These are phyloP conservation scores for Apostichopus japonicus DNA, from an alignment of 35 echinoderm and acorn worm species.

Conservation along the genomic window DNA sequence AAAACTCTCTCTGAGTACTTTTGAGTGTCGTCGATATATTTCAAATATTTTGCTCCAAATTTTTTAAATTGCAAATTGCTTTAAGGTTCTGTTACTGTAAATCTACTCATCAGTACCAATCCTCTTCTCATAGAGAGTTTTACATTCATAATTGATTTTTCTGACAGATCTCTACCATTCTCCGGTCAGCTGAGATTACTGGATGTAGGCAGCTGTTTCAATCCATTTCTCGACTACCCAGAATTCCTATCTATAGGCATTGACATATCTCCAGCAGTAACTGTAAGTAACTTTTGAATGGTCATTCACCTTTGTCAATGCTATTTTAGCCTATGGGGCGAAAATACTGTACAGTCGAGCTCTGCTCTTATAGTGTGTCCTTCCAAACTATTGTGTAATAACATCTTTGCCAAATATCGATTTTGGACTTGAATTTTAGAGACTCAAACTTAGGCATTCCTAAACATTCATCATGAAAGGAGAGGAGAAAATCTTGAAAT, in stretches of 20 bases:
- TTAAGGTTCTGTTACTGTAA: not conserved
- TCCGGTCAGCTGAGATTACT: slow-evolving; percentile 88
- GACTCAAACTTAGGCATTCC: no score
- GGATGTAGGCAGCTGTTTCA: slow-evolving; percentile 98
- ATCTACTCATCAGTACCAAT: not conserved
- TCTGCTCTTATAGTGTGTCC: not conserved
- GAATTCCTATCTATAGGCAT: slow-evolving; percentile 95
- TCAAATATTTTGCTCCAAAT: not conserved
- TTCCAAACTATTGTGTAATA: not conserved
- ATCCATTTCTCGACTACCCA: slow-evolving; percentile 89
- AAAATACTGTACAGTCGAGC: not conserved
- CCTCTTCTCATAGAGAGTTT: not conserved
- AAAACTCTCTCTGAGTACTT: no score
- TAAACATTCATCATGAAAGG: no score
- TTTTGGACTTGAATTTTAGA: no score
- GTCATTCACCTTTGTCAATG: not conserved
- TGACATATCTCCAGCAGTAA: slow-evolving; percentile 96
- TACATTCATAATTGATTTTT: slow-evolving; percentile 36
- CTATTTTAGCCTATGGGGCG: not conserved
- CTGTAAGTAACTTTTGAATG: slow-evolving; percentile 69
- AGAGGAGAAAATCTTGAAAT: no score
- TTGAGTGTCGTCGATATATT: no score
- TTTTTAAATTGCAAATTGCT: not conserved
- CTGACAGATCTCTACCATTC: slow-evolving; percentile 85
- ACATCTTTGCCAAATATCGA: no score